phyloP scores from a whole-genome alignment of 2,797 vertebrate genomes.

The Arrhamphus sclerolepis region DNA sequence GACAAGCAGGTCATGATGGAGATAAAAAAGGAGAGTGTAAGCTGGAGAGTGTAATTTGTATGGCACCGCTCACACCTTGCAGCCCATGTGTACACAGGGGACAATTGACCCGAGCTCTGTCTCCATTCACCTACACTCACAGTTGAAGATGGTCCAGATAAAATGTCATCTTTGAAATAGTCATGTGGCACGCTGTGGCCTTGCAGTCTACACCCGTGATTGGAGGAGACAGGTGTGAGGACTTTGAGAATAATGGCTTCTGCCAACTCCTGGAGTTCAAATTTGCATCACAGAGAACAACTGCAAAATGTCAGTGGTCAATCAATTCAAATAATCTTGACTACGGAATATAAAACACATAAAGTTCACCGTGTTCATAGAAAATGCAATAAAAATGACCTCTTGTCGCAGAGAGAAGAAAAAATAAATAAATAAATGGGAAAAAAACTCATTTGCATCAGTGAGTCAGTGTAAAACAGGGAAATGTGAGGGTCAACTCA shows the following conservation, averaged over 20 bases:
- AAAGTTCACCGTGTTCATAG: conserved; percentile 62
- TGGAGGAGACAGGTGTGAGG: conserved; percentile 64
- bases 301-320: conserved; percentile 81
- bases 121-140: conserved; percentile 72
- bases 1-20: conserved; percentile 14
- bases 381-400: conserved; percentile 73
- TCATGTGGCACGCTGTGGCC: conserved; percentile 53
- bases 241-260: conserved; percentile 79
- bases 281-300: conserved; percentile 78
- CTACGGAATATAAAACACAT: conserved; percentile 67
- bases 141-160: conserved; percentile 76
- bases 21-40: conserved; percentile 34
- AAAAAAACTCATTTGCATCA: conserved; percentile 71
- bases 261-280: conserved; percentile 60
- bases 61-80: conserved; percentile 51
- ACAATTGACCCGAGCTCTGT: conserved; percentile 69
- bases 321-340: conserved; percentile 75
- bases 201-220: conserved; percentile 20
- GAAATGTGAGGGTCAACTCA: conserved; percentile 63
- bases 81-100: conserved; percentile 57
- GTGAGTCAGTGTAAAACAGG: conserved; percentile 63
- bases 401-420: conserved; percentile 47
- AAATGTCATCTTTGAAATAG: conserved; percentile 80
- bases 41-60: conserved; percentile 47
- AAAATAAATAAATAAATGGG: conserved; percentile 22